Evolutionary conservation across 1,140 invertebrate genomes (phyloP).

Genomic region (Cyrtorhinus lividipennis): DNA sequence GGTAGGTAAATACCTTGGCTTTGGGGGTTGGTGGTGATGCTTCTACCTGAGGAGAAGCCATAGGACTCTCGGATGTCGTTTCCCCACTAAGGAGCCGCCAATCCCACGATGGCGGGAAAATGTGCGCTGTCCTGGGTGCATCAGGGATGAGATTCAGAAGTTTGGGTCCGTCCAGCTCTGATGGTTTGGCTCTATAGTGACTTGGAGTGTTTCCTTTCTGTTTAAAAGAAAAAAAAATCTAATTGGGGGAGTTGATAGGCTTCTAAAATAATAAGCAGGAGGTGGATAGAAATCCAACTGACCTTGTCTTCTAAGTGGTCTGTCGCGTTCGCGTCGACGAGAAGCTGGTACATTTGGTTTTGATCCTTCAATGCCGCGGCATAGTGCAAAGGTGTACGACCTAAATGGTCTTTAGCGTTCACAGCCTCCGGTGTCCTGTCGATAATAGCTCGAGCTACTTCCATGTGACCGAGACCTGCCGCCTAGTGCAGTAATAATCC

Average conservation of each 20-base stretch:
- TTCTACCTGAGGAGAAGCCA: background rate
- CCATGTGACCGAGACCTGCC: constrained; percentile 56
- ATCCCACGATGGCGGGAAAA: constrained; percentile 50
- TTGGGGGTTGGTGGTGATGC: background rate
- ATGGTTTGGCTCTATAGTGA: constrained; percentile 57
- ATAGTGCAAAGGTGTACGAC: constrained; percentile 81
- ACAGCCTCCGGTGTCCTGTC: constrained; percentile 51
- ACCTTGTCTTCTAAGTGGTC: constrained; percentile 68
- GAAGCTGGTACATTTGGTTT: constrained; percentile 52
- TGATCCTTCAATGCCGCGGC: constrained; percentile 60
- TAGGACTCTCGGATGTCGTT: constrained; percentile 33
- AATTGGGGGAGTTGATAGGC: too few relatives aligned
- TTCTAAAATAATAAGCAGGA: too few relatives aligned
- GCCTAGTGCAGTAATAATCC: too few relatives aligned
- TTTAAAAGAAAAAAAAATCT: constrained; percentile 27
- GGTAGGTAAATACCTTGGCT: background rate
- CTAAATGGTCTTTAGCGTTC: constrained; percentile 56
- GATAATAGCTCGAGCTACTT: constrained; percentile 57
- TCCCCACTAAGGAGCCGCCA: constrained; percentile 35
- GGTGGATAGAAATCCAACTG: too few relatives aligned
- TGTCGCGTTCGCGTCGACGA: constrained; percentile 60
- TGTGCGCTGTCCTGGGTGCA: constrained; percentile 52
- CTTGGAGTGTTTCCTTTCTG: constrained; percentile 68
- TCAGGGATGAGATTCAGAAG: constrained; percentile 60
- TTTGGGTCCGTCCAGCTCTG: constrained; percentile 50